Evolutionary conservation across 1,140 invertebrate genomes (phyloP).

Genomic region (Ceratoteleas bidentatus): DNA sequence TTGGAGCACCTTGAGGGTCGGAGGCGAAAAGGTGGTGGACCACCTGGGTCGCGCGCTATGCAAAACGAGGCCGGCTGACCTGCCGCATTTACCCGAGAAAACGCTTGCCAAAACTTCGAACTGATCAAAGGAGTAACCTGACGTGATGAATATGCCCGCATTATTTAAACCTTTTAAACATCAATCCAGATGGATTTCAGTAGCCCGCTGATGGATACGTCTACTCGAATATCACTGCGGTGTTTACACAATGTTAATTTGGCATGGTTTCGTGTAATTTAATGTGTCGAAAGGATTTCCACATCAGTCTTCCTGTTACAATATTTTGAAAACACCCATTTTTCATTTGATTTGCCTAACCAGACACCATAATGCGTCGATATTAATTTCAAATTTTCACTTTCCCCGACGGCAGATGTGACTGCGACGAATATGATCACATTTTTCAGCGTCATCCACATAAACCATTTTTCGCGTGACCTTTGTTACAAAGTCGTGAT

Average conservation of each 20-base stretch:
- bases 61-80: slow-evolving; percentile 68
- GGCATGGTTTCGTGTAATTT: slow-evolving; percentile 56
- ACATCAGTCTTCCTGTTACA: slow-evolving; percentile 18
- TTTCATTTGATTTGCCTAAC: slow-evolving; percentile 3
- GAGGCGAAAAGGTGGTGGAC: slow-evolving; percentile 67
- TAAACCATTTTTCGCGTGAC: too few relatives aligned
- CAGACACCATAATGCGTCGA: too few relatives aligned
- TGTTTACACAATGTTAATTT: slow-evolving; percentile 57
- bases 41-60: slow-evolving; percentile 68
- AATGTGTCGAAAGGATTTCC: slow-evolving; percentile 33
- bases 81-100: slow-evolving; percentile 60
- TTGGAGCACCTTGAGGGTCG: slow-evolving; percentile 51
- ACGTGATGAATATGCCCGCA: slow-evolving; percentile 57
- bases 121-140: slow-evolving; percentile 58
- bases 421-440: too few relatives aligned
- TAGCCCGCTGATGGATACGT: slow-evolving; percentile 27
- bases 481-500: too few relatives aligned
- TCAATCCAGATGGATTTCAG: slow-evolving; percentile 49
- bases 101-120: slow-evolving; percentile 54
- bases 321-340: slow-evolving; percentile 43
- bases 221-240: slow-evolving; percentile 24
- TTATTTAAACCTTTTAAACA: slow-evolving; percentile 54
- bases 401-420: too few relatives aligned
- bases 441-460: too few relatives aligned
- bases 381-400: too few relatives aligned